A percentile compares a stretch with the other conserved stretches of the same genome.
These are phyloP conservation scores for Ophion ellenae DNA, from an alignment of 2,888 invertebrate genomes.

Conservation along the genomic window DNA sequence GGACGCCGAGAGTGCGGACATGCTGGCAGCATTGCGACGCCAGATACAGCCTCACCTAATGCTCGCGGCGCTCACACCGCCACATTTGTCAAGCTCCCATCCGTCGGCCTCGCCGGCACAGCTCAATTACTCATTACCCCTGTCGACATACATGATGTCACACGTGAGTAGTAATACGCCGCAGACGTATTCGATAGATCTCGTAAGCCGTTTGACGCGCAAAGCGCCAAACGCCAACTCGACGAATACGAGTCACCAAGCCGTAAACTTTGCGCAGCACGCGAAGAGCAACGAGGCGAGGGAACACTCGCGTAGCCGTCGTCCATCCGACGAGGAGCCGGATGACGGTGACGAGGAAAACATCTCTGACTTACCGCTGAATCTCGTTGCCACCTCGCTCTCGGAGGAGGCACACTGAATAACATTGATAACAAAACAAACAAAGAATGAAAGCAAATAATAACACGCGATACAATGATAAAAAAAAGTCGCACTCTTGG, in stretches of 20 bases:
- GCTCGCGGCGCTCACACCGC: slow-evolving; percentile 86
- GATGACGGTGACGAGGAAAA: slow-evolving; percentile 85
- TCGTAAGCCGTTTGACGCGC: slow-evolving; percentile 68
- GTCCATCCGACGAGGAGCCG: slow-evolving; percentile 75
- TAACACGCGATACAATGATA: slow-evolving; percentile 16
- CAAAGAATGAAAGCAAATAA: slow-evolving; percentile 15
- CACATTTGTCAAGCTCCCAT: slow-evolving; percentile 79
- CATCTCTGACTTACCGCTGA: slow-evolving; percentile 88
- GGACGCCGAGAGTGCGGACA: slow-evolving; percentile 87
- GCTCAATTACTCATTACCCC: slow-evolving; percentile 79
- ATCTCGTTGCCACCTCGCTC: slow-evolving; percentile 89
- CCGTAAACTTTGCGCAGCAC: slow-evolving; percentile 75
- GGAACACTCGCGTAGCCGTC: slow-evolving; percentile 76
- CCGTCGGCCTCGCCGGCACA: slow-evolving; percentile 75
- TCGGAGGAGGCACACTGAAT: slow-evolving; percentile 87
- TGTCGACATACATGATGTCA: slow-evolving; percentile 80
- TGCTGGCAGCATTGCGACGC: slow-evolving; percentile 88
- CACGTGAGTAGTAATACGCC: slow-evolving; percentile 77
- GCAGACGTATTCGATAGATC: slow-evolving; percentile 71
- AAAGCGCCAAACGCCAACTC: slow-evolving; percentile 50
- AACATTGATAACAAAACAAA: neutral
- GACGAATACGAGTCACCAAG: slow-evolving; percentile 66
- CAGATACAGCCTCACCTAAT: slow-evolving; percentile 90
- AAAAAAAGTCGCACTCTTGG: neutral
- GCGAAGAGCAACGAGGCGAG: slow-evolving; percentile 77